Base-by-base conservation (phyloP, 2,888 invertebrate species). In the Megamerina dolium region DNA sequence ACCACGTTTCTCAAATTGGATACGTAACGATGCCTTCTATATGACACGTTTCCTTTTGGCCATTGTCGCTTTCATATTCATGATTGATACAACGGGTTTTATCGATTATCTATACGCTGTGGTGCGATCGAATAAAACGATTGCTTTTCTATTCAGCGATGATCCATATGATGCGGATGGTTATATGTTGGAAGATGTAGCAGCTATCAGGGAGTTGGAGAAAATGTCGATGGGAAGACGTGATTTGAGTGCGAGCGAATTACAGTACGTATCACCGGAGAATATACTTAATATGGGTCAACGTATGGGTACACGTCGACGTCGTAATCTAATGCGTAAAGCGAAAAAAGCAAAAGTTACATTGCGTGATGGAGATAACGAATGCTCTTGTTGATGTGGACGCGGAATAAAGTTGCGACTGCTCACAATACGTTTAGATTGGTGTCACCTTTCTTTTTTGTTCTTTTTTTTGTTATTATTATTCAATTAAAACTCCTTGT, bases 11-110 rank as follows among this genome's bases (percentile, higher is more conserved):
- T 39, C 54, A 0, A 37, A 26, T 9, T 62, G 58, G 60, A 52
- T 61, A n/a, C 52, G 51, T 2, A 51, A 46, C 38, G 48, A 58
- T 21, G 56, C 52, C 1, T 60, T 55, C 33, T 59, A 55, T 41
- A 44, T 45, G 30, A 45, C 47, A n/a, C 57, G 61, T 23, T 55
- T 60, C 29, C 8, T 54, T 3, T 37, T 60, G 32, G 57, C 58
- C 2, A 12, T 56, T 16, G 18, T 38, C n/a, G 43, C 43, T 3
- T 53, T 55, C 34, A 6, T 50, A 8, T 37, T 48, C 14, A 52
- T 51, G 52, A 17, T 51, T 19, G 45, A 52, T n/a, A 31, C 45
- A 19, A 52, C 49, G 3, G 51, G 50, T 13, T 33, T 51, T 18
- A 13, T 43, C 2, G 35, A 48, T 8, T 36, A 47, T 10, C 20